Evolutionary conservation across 2,797 vertebrate genomes (phyloP), one percentile per base, ranked within the genome.

Genomic region (Lithobates pipiens): DNA sequence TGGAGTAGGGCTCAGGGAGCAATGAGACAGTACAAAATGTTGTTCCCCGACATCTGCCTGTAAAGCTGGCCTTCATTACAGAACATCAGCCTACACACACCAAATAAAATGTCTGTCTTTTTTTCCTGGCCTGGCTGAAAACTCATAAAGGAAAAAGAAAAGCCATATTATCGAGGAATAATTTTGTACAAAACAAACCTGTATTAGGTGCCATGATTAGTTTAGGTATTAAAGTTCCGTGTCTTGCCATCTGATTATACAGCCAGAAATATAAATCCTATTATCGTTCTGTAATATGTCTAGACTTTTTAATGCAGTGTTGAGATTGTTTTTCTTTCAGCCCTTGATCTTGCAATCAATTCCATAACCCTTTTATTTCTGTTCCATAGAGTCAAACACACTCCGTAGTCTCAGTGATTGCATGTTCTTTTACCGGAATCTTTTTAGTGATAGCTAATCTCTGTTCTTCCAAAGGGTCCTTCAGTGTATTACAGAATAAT

Each of bases 391-490:
- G 80, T 86, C 80, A 83, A 83, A 87, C 72, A 74, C 81, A 80
- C 71, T 83, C 61, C 3, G 76, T 78, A 75, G 82, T 82, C 54
- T 46, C 65, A 15, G 71, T 80, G 76, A 83, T 87, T 87, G 86
- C 85, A 82, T 86, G 86, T 73, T 87, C 86, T 87, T 84, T 80
- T 83, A 27, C 76, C 29, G 71, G 77, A 87, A 83, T 87, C 76
- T 83, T 87, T 81, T 87, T 87, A 87, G 81, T 67, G 76, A 83
- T 87, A 80, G 57, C 86, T 87, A 87, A 87, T 87, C 86, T 84
- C 74, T 70, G 76, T 87, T 75, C 80, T 75, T 79, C 81, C 71
- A 87, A 67, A 83, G 81, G 76, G 81, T 80, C 75, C 73, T 86
- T 86, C 86, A 80, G 70, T 79, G 44, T 71, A 50, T 77, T 83